Conservation (phyloP, 2,888 invertebrate species). For the Mesoligia furuncula region DNA sequence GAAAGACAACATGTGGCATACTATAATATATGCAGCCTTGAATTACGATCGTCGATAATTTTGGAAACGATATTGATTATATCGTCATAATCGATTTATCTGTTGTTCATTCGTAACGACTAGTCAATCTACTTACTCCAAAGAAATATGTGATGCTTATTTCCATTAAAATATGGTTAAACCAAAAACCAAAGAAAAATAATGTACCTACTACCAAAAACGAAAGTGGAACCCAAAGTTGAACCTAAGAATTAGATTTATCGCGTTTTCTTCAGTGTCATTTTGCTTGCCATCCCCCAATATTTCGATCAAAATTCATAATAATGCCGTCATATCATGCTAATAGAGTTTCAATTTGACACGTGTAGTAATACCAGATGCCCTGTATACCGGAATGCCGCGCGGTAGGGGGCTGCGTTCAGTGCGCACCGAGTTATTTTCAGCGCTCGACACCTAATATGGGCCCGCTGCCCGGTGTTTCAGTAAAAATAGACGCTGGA, state of each 20-base stretch:
- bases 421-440: conserved; percentile 80
- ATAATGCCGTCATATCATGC: conserved; percentile 13
- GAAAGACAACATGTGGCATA: conserved; percentile 12
- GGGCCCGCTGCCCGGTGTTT: conserved; percentile 86
- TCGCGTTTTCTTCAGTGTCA: neutral
- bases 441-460: conserved; percentile 87
- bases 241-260: neutral
- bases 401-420: conserved; percentile 78
- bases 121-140: neutral
- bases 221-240: neutral
- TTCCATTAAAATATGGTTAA: neutral
- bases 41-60: conserved; percentile 3
- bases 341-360: conserved; percentile 19
- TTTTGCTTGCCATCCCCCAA: neutral
- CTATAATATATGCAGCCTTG: conserved; percentile 3
- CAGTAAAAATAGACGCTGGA: conserved; percentile 84
- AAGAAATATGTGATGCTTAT: neutral
- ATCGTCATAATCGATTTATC: neutral
- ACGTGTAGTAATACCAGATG: conserved; percentile 57
- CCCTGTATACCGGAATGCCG: conserved; percentile 62
- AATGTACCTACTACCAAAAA: neutral
- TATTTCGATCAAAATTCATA: neutral
- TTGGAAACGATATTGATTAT: neutral
- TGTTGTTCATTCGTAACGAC: neutral
- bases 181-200: neutral